Conservation (phyloP, 2,888 invertebrate species). For the Achlya flavicornis region DNA sequence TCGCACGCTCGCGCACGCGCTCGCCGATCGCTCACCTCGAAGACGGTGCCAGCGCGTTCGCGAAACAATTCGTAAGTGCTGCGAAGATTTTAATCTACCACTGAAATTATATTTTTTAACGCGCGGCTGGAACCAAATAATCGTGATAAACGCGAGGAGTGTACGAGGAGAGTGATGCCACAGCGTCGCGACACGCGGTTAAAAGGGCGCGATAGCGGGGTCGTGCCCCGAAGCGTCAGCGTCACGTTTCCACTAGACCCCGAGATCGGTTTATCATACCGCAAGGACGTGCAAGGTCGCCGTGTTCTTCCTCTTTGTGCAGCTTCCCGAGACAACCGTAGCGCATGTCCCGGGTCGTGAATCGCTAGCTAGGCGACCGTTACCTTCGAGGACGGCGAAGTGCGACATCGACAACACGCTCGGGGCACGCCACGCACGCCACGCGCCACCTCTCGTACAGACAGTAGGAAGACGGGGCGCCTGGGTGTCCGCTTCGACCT, state of each 20-base stretch:
- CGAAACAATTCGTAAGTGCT: neutral
- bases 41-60: neutral
- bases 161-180: conserved; percentile 60
- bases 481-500: conserved; percentile 39
- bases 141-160: conserved; percentile 47
- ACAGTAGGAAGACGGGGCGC: conserved; percentile 7
- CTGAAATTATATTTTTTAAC: neutral
- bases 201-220: conserved; percentile 72
- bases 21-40: neutral
- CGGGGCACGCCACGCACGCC: conserved; percentile 10
- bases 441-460: conserved; percentile 7
- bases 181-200: conserved; percentile 53
- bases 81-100: neutral
- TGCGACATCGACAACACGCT: neutral
- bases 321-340: conserved; percentile 22
- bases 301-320: conserved; percentile 42
- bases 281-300: conserved; percentile 78
- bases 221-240: conserved; percentile 58
- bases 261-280: conserved; percentile 53
- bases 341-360: neutral
- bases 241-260: conserved; percentile 63
- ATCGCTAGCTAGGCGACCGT: no score
- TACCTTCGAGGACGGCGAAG: conserved; percentile 3
- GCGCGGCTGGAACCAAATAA: conserved; percentile 10
- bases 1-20: no score